phyloP scores from a whole-genome alignment of 2,888 invertebrate genomes.

The Cryptophagus acutangulus region DNA sequence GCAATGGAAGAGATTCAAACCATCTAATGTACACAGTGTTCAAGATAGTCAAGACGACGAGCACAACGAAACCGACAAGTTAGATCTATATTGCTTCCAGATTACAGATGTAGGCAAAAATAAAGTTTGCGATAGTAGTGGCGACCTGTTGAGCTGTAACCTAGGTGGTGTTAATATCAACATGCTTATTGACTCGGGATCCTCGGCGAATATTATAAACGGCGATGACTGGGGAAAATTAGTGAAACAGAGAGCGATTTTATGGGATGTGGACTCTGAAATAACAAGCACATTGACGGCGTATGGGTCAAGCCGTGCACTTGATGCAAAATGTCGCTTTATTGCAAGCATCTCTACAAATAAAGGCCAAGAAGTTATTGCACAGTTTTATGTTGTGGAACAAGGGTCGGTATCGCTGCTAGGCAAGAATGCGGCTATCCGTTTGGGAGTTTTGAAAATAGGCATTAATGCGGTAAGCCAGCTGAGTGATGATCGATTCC shows the following conservation, averaged over 20 bases:
- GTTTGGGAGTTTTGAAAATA: constrained; percentile 23
- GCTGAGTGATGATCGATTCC: constrained; percentile 16
- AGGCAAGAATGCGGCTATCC: constrained; percentile 23
- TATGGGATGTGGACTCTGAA: constrained; percentile 2
- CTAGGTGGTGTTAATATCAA: constrained; percentile 13
- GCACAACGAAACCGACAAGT: neutral
- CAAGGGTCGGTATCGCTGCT: constrained; percentile 20
- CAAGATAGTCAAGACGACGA: neutral
- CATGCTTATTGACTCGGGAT: constrained; percentile 15
- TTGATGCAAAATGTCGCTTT: constrained; percentile 16
- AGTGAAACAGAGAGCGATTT: neutral
- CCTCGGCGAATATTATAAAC: constrained; percentile 3
- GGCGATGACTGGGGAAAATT: neutral
- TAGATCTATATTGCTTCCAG: constrained; percentile 1
- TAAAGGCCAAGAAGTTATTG: constrained; percentile 14
- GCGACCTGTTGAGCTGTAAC: constrained; percentile 13
- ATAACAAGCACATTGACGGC: constrained; percentile 14
- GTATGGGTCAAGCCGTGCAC: constrained; percentile 15
- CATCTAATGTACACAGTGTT: constrained; percentile 5
- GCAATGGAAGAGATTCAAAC: neutral
- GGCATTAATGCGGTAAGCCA: constrained; percentile 16
- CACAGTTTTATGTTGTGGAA: constrained; percentile 21
- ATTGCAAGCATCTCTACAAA: constrained; percentile 13
- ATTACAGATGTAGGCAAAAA: neutral
- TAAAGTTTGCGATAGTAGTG: neutral